Conservation (phyloP, 2,888 invertebrate species). For the Venusia cambrica region DNA sequence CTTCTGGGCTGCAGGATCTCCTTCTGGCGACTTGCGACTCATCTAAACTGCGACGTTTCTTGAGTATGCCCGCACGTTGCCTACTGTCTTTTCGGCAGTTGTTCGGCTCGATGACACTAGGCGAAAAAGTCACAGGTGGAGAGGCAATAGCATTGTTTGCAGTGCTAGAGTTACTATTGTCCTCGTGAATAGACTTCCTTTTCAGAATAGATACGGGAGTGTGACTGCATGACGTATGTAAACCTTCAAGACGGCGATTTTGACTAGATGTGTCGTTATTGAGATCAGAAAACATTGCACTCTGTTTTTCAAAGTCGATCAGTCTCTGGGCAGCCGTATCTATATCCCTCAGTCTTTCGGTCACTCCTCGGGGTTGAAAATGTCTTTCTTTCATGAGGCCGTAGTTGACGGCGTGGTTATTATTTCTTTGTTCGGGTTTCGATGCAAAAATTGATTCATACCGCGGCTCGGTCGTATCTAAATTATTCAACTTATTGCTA, state of each 20-base stretch:
- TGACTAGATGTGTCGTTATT: conserved; percentile 75
- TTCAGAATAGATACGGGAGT: conserved; percentile 85
- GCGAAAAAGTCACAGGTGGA: conserved; percentile 90
- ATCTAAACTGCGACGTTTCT: conserved; percentile 91
- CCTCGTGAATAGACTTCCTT: conserved; percentile 83
- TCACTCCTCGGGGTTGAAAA: conserved; percentile 61
- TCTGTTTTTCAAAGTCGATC: conserved; percentile 78
- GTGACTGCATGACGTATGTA: conserved; percentile 60
- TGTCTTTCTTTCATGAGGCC: conserved; percentile 56
- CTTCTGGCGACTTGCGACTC: conserved; percentile 87
- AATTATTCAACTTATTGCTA: conserved; percentile 72
- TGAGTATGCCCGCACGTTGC: conserved; percentile 89
- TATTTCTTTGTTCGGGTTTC: conserved; percentile 57
- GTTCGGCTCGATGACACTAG: conserved; percentile 86
- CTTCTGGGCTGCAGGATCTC: conserved; percentile 86
- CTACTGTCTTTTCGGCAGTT: conserved; percentile 75
- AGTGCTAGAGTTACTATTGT: conserved; percentile 66
- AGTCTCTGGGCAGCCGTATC: conserved; percentile 77
- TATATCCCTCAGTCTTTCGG: conserved; percentile 73
- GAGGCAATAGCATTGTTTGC: conserved; percentile 79
- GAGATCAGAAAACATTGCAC: conserved; percentile 80
- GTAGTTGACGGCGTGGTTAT: conserved; percentile 59
- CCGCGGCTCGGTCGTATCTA: conserved; percentile 60
- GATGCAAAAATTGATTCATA: conserved; percentile 62
- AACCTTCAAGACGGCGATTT: conserved; percentile 70